phyloP scores from a whole-genome alignment of 2,797 vertebrate genomes.

The Botia kubotai region DNA sequence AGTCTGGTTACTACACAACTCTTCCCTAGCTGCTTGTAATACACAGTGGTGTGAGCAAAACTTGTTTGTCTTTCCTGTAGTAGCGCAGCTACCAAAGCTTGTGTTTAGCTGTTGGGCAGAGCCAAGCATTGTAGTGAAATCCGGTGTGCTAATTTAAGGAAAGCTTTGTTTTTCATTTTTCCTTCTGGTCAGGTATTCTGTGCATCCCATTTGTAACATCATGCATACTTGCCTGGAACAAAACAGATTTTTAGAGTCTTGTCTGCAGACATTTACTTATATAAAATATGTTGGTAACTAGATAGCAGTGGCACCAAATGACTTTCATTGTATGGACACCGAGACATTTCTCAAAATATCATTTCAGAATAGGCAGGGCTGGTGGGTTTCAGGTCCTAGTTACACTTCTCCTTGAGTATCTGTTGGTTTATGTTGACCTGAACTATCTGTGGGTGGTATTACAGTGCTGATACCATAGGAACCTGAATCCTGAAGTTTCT shows the following conservation, averaged over 20 bases:
- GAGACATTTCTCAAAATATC: no score
- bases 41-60: slow-evolving; percentile 25
- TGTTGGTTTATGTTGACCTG: not conserved
- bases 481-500: not conserved
- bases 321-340: no score
- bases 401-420: not conserved
- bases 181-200: slow-evolving; percentile 35
- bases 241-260: not conserved
- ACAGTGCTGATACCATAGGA: not conserved
- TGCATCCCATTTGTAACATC: slow-evolving; percentile 1
- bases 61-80: slow-evolving; percentile 33
- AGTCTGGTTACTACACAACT: slow-evolving; percentile 29
- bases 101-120: slow-evolving; percentile 34
- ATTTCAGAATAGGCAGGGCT: no score
- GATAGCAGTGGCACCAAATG: no score
- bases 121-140: slow-evolving; percentile 32
- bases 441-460: not conserved
- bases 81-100: not conserved
- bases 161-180: slow-evolving; percentile 36
- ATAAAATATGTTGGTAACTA: no score
- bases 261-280: not conserved
- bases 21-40: slow-evolving; percentile 10
- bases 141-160: slow-evolving; percentile 47
- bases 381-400: no score
- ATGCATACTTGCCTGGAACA: not conserved